Evolutionary conservation across 2,888 invertebrate species (phyloP).

Genomic region (Phrixothrix hirtus): DNA sequence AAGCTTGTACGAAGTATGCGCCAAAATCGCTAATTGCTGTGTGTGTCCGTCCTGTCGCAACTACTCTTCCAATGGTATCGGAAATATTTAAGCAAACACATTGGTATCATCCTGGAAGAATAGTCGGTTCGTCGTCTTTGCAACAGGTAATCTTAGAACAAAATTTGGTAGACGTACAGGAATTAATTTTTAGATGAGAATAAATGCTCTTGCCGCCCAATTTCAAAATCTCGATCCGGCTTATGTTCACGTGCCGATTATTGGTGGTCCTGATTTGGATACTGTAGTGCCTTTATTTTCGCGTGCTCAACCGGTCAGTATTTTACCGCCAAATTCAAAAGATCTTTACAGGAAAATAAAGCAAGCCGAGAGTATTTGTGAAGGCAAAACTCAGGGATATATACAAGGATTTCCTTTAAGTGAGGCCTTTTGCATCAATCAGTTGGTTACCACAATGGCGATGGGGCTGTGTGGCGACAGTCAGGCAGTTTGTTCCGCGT

Average conservation of each 20-base stretch:
- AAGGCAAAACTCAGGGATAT: background rate
- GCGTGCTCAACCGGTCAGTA: constrained; percentile 58
- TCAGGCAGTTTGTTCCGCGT: constrained; percentile 43
- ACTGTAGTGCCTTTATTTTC: constrained; percentile 69
- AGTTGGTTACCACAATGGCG: constrained; percentile 47
- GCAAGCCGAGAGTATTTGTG: background rate
- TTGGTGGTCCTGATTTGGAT: constrained; percentile 68
- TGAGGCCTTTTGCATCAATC: constrained; percentile 47
- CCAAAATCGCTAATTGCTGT: constrained; percentile 61
- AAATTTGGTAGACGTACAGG: too few species aligned
- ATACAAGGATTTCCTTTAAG: constrained; percentile 19
- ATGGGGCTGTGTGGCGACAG: constrained; percentile 49
- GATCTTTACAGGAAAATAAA: constrained; percentile 5
- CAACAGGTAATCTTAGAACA: constrained; percentile 47
- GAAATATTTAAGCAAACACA: constrained; percentile 54
- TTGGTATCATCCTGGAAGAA: constrained; percentile 53
- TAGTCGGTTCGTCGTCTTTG: constrained; percentile 49
- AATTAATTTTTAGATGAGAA: constrained; percentile 58
- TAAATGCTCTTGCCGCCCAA: constrained; percentile 66
- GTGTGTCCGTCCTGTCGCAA: constrained; percentile 60
- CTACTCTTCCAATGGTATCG: constrained; percentile 60
- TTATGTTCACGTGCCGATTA: constrained; percentile 64
- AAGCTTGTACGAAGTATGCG: constrained; percentile 59
- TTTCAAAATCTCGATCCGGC: constrained; percentile 62
- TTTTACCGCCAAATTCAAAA: constrained; percentile 48